Evolutionary conservation across 2,888 invertebrate species (phyloP), one percentile per base, ranked within the genome.

Genomic region (Eupithecia inturbata): DNA sequence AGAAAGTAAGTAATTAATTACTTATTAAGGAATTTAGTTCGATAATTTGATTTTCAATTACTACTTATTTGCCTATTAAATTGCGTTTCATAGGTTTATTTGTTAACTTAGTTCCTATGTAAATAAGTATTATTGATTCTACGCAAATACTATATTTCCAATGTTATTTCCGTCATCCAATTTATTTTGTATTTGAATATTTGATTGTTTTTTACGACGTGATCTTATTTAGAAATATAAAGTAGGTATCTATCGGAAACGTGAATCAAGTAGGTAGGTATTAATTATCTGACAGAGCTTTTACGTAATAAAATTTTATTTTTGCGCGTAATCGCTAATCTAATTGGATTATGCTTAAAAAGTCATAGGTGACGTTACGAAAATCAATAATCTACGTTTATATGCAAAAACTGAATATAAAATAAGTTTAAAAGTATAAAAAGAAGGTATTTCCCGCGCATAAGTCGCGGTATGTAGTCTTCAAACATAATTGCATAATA

Each of bases 401-500:
- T 36, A 36, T 36, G 36, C 36, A 36, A 36, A 31, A 31, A 31
- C 31, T 31, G n/a, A 49, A 53, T 53, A 28, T 4, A 16, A 60
- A 62, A 62, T 19, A 62, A 7, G 9, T 45, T 45, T n/a, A 53
- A 10, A 49, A 19, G 1, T 9, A n/a, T 22, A 28, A 28, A 26
- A 62, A 19, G 31, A 19, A 31, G 28, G 31, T 62, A 22, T 31
- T 45, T 45, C 19, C n/a, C 41, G 33, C 66, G 22, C 33, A 68
- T 62, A 14, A 57, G 57, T 26, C 57, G 57, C 62, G 63, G 28
- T 68, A 71, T 68, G 63, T 62, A 67, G 67, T 49, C 31, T 66
- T 67, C 67, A 69, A 71, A 80, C 82, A 82, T 84, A 83, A 84
- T 88, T 88, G 86, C 88, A 87, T 89, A 71, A 36, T 71, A 68